Evolutionary conservation across 2,797 vertebrate species (phyloP).

Genomic region (Vireo griseus): DNA sequence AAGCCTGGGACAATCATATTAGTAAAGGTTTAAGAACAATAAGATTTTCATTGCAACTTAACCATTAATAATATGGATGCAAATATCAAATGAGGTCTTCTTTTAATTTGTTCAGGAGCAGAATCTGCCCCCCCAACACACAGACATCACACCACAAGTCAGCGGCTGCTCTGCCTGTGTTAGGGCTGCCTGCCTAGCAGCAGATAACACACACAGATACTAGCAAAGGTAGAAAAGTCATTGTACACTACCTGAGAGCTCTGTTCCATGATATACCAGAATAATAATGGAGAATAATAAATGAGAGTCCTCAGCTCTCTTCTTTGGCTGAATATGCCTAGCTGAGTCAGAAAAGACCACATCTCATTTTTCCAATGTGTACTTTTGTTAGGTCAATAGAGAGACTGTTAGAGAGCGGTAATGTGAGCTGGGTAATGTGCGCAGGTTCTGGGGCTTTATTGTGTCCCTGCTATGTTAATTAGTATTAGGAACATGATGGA

Average conservation of each 20-base stretch:
- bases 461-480: slow-evolving; percentile 92
- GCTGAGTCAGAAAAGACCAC: background rate
- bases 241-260: background rate
- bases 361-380: slow-evolving; percentile 7
- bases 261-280: background rate
- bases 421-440: slow-evolving; percentile 77
- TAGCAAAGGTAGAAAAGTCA: background rate
- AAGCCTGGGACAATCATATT: background rate
- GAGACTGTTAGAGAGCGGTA: slow-evolving; percentile 71
- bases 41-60: background rate
- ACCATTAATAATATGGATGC: background rate
- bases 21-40: background rate
- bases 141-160: background rate
- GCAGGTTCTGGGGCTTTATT: slow-evolving; percentile 76
- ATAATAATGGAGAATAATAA: background rate
- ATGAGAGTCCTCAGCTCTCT: background rate
- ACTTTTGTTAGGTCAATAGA: slow-evolving; percentile 56
- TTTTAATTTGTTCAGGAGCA: background rate
- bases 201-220: background rate
- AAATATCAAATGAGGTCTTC: background rate
- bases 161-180: background rate
- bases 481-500: slow-evolving; percentile 86
- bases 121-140: fast-evolving
- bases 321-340: background rate
- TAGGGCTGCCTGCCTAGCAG: background rate